These are phyloP conservation scores for Fringilla coelebs DNA, from an alignment of 2,797 vertebrate genomes.

Conservation along the genomic window DNA sequence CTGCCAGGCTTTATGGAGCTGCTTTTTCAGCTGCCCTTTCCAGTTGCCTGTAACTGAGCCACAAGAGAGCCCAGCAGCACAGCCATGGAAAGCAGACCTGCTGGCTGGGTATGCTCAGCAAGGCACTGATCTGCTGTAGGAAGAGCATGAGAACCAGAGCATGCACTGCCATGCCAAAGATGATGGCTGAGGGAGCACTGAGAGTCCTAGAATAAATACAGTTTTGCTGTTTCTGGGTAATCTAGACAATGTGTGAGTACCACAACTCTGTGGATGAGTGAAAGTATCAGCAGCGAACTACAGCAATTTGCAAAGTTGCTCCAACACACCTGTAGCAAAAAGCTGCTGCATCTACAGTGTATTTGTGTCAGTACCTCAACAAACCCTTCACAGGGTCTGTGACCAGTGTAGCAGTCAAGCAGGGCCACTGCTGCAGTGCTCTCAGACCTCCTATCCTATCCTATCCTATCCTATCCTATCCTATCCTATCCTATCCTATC, in stretches of 20 bases:
- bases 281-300: background rate
- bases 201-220: background rate
- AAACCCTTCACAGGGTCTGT: background rate
- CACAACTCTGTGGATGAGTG: background rate
- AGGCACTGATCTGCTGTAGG: background rate
- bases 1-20: background rate
- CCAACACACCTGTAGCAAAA: background rate
- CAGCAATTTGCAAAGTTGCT: background rate
- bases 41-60: background rate
- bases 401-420: rapidly evolving
- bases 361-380: background rate
- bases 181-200: background rate
- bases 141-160: background rate
- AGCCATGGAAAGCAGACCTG: background rate
- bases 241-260: background rate
- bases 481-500: background rate
- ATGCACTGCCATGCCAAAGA: background rate
- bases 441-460: background rate
- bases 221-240: background rate
- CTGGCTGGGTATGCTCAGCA: background rate
- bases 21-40: background rate
- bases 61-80: background rate
- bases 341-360: background rate
- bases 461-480: background rate
- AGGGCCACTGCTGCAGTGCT: background rate